Percentiles rank a stretch among this genome's conserved stretches.
These are phyloP conservation scores for Beroe forskalii DNA, from an alignment of 37 sponge, comb jelly and placozoan species.

Conservation along the genomic window DNA sequence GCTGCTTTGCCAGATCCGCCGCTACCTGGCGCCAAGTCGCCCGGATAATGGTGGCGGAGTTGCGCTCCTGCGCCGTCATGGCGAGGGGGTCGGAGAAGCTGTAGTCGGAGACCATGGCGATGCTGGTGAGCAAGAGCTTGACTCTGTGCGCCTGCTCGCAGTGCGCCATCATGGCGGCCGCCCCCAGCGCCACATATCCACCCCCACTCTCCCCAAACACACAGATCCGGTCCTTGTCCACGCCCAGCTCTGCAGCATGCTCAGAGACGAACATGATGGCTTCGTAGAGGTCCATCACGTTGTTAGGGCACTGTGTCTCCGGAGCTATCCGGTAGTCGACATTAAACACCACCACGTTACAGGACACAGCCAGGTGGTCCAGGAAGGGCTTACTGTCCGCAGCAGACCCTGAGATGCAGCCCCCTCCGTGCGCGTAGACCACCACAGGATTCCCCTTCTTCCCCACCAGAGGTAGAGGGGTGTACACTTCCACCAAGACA, in stretches of 20 bases:
- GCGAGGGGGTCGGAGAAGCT: neutral
- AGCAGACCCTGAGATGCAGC: neutral
- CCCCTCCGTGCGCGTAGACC: constrained; percentile 15
- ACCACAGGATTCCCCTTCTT: neutral
- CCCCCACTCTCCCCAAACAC: constrained; percentile 16
- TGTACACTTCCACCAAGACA: constrained; percentile 32
- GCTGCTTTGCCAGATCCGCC: neutral
- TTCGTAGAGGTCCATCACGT: constrained; percentile 52
- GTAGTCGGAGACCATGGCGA: constrained; percentile 31
- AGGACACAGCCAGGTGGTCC: neutral
- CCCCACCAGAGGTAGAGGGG: neutral
- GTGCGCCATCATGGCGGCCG: neutral
- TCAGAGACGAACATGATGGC: neutral
- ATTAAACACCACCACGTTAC: constrained; percentile 33
- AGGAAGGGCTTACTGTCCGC: neutral
- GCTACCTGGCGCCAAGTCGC: neutral
- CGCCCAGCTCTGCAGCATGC: neutral
- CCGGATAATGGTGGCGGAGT: neutral
- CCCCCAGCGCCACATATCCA: constrained; percentile 4
- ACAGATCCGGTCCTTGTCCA: constrained; percentile 12
- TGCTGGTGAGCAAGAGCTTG: neutral
- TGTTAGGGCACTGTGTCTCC: constrained; percentile 34
- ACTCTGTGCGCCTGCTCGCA: neutral
- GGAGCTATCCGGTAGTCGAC: constrained; percentile 39
- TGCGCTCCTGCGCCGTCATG: neutral